A percentile compares a stretch with the other conserved stretches of the same genome.
phyloP scores from a whole-genome alignment of 1,140 invertebrate species.

The Leucophenga varia region DNA sequence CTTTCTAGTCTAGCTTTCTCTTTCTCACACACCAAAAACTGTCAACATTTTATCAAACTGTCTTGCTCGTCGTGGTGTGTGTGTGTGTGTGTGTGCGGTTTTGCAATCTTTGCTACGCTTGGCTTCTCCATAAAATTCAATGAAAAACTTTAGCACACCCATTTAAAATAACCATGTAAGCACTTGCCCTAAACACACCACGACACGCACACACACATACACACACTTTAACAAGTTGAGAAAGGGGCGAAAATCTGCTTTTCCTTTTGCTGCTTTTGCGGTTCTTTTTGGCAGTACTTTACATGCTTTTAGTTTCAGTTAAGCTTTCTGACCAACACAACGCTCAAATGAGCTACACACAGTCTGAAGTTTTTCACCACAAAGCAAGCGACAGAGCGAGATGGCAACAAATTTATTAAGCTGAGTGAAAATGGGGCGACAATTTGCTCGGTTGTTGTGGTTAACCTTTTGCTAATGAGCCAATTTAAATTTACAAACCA shows the following conservation, averaged over 20 bases:
- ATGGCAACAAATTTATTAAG: constrained; percentile 28
- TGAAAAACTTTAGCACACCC: constrained; percentile 41
- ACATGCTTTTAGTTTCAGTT: constrained; percentile 48
- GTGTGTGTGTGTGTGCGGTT: constrained; percentile 18
- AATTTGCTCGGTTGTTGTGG: constrained; percentile 28
- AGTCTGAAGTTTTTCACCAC: constrained; percentile 15
- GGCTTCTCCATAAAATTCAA: constrained; percentile 38
- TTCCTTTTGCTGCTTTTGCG: background rate
- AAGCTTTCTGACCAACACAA: constrained; percentile 44
- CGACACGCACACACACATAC: constrained; percentile 5
- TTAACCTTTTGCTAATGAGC: constrained; percentile 50
- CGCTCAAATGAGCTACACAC: constrained; percentile 36
- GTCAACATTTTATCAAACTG: constrained; percentile 48
- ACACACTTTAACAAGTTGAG: no score
- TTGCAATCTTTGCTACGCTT: constrained; percentile 14
- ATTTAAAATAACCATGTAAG: constrained; percentile 23
- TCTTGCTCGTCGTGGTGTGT: constrained; percentile 2
- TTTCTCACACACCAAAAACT: constrained; percentile 29
- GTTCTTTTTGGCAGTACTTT: constrained; percentile 21
- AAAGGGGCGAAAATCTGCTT: background rate
- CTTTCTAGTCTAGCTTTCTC: constrained; percentile 1
- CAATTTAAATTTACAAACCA: constrained; percentile 43
- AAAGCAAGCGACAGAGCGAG: background rate
- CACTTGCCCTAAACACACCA: constrained; percentile 16
- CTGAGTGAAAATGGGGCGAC: constrained; percentile 13